Conservation (phyloP, 2,888 invertebrate species). For the Torymus tubicola region DNA sequence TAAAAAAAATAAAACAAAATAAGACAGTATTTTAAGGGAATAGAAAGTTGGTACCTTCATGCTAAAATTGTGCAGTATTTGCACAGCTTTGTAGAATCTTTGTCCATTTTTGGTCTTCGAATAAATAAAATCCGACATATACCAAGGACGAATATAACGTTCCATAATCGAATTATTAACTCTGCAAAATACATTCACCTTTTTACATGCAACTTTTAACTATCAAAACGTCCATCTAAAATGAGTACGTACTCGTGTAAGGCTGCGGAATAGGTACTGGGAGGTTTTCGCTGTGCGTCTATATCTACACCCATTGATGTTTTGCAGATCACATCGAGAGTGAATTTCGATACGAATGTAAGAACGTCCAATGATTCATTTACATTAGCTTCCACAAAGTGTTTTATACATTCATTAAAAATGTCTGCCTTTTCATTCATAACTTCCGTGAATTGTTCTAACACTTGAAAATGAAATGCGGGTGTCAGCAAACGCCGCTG, state of each 20-base stretch:
- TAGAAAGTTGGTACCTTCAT: constrained; percentile 54
- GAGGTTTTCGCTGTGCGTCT: constrained; percentile 76
- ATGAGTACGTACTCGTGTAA: constrained; percentile 75
- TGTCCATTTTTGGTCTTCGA: constrained; percentile 60
- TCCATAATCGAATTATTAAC: background rate
- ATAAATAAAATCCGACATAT: constrained; percentile 61
- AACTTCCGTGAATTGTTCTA: constrained; percentile 77
- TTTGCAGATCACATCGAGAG: constrained; percentile 79
- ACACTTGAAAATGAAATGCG: constrained; percentile 78
- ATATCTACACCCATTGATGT: constrained; percentile 83
- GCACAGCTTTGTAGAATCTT: constrained; percentile 56
- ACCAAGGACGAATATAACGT: constrained; percentile 61
- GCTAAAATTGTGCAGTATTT: constrained; percentile 62
- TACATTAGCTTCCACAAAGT: constrained; percentile 58
- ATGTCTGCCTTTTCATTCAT: constrained; percentile 77
- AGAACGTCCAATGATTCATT: constrained; percentile 77
- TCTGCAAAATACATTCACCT: background rate
- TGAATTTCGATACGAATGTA: constrained; percentile 76
- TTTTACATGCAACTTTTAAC: no score
- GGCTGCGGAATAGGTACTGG: constrained; percentile 77
- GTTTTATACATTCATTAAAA: constrained; percentile 72
- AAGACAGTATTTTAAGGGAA: background rate
- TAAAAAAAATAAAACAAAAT: background rate
- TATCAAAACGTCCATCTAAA: no score
- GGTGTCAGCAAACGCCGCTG: constrained; percentile 68